Evolutionary conservation across 2,113 vertebrate genomes (phyloP), one percentile per base, ranked within the genome.

Genomic region (Vireo altiloquus): DNA sequence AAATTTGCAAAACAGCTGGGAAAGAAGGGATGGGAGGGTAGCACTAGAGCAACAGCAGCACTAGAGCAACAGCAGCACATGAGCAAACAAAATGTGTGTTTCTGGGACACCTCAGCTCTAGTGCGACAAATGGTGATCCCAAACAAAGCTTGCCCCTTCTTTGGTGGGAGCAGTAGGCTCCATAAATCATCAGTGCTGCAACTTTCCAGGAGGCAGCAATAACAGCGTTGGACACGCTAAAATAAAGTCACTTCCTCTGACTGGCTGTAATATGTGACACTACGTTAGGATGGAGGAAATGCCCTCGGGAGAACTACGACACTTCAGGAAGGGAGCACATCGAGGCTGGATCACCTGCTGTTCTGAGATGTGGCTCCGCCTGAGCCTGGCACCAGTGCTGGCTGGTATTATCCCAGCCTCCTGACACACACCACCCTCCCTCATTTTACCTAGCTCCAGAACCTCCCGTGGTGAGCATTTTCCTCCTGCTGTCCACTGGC

Each of bases 251-350:
- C 54, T 57, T 77, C n/a, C 44, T 54, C 28, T 53, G 50, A 33
- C 21, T 0, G 0, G n/a, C 23, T 30, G 27, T 0, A 13, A 33
- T 18, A 33, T 0, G 3, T 44, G 66, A 44, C 27, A 19, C 21
- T 1, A 1, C 0, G 0, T 44, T 7, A 31, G 37, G 49, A 71
- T 47, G 24, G 15, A 46, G 50, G 15, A 81, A 63, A 70, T 21
- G 33, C 47, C 52, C 33, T 84, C 1, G 0, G 54, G 79, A 77
- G 54, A 89, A 44, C 1, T 1, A 0, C 0, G 0, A 9, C 1
- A 2, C n/a, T 68, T 75, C 13, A 23, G 2, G 30, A 30, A 70
- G 27, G 56, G n/a, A 19, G 25, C 3, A 2, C 52, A 27, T 24
- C 0, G 2, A 46, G 50, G 17, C 23, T 42, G 61, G 40, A 31